phyloP scores from a whole-genome alignment of 2,797 vertebrate genomes.

The Glossophaga mutica region DNA sequence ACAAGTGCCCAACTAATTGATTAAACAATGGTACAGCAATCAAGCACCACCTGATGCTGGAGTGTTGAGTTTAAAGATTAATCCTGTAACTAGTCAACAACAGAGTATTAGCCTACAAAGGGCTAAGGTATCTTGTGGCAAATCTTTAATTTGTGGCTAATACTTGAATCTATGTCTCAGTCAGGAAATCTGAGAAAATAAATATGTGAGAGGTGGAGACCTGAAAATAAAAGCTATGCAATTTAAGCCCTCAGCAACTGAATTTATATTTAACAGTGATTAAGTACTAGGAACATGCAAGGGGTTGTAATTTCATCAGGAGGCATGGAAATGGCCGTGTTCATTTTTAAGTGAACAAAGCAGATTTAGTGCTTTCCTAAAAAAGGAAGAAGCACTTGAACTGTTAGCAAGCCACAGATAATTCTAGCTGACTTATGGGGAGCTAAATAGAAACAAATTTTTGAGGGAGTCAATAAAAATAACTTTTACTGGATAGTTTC shows the following conservation, averaged over 20 bases:
- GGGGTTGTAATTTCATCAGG: constrained; percentile 44
- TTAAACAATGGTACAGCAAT: constrained; percentile 19
- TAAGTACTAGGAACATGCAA: neutral
- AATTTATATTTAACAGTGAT: constrained; percentile 67
- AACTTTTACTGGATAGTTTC: neutral
- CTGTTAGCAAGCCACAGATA: neutral
- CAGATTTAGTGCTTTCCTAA: constrained; percentile 52
- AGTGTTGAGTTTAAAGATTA: constrained; percentile 25
- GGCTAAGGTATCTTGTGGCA: constrained; percentile 36
- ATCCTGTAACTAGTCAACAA: neutral
- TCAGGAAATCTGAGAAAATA: constrained; percentile 56
- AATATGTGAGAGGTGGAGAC: constrained; percentile 55
- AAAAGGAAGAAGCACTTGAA: constrained; percentile 7
- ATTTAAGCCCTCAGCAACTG: constrained; percentile 29
- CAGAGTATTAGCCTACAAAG: constrained; percentile 38
- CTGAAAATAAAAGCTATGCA: constrained; percentile 48
- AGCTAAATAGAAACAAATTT: constrained; percentile 33
- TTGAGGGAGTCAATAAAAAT: constrained; percentile 19
- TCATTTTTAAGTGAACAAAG: constrained; percentile 40
- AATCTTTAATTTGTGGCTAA: constrained; percentile 71
- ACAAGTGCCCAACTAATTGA: neutral
- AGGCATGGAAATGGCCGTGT: constrained; percentile 36
- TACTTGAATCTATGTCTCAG: constrained; percentile 56
- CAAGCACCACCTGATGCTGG: constrained; percentile 28
- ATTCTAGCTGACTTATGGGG: neutral